These are phyloP conservation scores for Daubentonia madagascariensis DNA, from an alignment of 2,113 vertebrate species.

Conservation along the genomic window DNA sequence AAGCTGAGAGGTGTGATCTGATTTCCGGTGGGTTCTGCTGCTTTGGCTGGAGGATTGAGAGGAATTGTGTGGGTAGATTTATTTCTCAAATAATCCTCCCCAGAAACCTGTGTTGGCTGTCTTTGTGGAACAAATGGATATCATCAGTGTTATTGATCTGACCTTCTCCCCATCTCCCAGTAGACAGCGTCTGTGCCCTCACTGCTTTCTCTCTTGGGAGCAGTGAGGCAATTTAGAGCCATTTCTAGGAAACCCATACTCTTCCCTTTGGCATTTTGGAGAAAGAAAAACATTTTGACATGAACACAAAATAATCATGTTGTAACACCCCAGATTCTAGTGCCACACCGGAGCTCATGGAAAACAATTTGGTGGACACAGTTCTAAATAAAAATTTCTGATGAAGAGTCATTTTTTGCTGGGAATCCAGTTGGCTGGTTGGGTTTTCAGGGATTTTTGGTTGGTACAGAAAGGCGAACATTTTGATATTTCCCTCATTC, in stretches of 20 bases:
- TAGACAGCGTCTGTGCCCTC: slow-evolving; percentile 69
- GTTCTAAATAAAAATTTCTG: not conserved
- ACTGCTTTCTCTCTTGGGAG: slow-evolving; percentile 60
- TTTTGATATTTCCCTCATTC: not conserved
- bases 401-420: not conserved
- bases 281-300: slow-evolving; percentile 65
- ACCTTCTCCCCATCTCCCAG: slow-evolving; percentile 64
- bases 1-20: slow-evolving; percentile 7
- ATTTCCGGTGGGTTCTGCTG: slow-evolving; percentile 18
- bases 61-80: slow-evolving; percentile 77
- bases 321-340: not conserved
- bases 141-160: slow-evolving; percentile 78
- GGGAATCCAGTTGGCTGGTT: not conserved
- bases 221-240: slow-evolving; percentile 71
- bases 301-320: slow-evolving; percentile 1
- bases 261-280: slow-evolving; percentile 75
- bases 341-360: not conserved
- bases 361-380: not conserved
- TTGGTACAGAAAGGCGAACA: not conserved
- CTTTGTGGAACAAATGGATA: slow-evolving; percentile 79
- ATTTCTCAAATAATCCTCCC: slow-evolving; percentile 78
- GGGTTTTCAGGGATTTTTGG: not conserved
- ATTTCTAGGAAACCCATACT: slow-evolving; percentile 63
- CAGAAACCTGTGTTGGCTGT: slow-evolving; percentile 75
- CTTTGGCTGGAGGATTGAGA: slow-evolving; percentile 53